These are phyloP conservation scores for Glyptemys insculpta DNA, from an alignment of 2,797 vertebrate species.

Conservation along the genomic window DNA sequence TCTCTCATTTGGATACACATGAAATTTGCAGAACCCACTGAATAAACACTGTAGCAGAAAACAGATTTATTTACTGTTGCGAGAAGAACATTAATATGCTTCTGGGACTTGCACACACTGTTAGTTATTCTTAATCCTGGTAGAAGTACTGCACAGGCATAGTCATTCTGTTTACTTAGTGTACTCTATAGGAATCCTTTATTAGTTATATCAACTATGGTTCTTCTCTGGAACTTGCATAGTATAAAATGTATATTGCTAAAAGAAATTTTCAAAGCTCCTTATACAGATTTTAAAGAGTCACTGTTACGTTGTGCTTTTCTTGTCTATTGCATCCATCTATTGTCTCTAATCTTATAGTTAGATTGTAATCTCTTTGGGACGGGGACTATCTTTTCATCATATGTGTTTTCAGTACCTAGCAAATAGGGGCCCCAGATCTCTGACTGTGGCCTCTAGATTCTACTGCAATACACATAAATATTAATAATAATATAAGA, in stretches of 20 bases:
- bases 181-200: neutral
- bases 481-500: neutral
- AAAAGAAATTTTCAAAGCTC: neutral
- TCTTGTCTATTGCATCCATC: neutral
- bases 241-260: neutral
- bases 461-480: neutral
- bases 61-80: slow-evolving; percentile 30
- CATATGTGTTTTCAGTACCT: neutral
- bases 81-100: neutral
- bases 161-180: neutral
- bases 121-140: slow-evolving; percentile 17
- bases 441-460: no score
- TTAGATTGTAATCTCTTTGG: neutral
- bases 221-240: neutral
- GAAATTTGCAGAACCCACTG: neutral
- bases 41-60: slow-evolving; percentile 6
- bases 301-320: neutral
- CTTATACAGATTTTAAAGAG: neutral
- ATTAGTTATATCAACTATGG: neutral
- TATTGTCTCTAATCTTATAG: neutral
- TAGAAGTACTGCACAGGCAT: neutral
- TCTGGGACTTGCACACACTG: neutral
- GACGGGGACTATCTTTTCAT: neutral
- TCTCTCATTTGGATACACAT: neutral
- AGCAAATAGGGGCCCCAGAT: neutral